Conservation (phyloP, 2,888 invertebrate species). For the Eilema sororculum region DNA sequence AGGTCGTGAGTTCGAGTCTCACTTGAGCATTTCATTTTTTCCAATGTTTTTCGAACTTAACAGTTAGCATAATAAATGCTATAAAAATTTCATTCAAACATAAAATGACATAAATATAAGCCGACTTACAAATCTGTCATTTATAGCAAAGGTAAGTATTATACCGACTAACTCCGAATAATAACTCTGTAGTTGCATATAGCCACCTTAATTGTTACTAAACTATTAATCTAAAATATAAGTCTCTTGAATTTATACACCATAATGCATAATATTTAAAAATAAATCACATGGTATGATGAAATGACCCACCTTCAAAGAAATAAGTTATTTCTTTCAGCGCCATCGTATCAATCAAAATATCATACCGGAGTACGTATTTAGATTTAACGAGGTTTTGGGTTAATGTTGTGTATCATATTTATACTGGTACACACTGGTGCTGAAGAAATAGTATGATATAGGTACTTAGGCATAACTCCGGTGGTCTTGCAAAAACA, state of each 20-base stretch:
- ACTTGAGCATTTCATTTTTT: too few species aligned
- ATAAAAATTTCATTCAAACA: too few species aligned
- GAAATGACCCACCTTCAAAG: conserved; percentile 23
- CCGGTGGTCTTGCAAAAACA: background rate
- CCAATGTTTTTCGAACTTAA: too few species aligned
- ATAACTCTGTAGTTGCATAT: background rate
- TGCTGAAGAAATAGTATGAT: background rate
- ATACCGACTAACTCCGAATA: background rate
- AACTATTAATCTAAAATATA: conserved; percentile 20
- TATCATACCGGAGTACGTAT: conserved; percentile 11
- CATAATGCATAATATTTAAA: conserved; percentile 13
- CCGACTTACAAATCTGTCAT: background rate
- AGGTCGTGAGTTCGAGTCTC: too few species aligned
- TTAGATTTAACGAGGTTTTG: background rate
- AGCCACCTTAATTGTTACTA: too few species aligned
- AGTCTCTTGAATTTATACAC: conserved; percentile 11
- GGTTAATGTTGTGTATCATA: conserved; percentile 12
- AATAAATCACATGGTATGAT: conserved; percentile 14
- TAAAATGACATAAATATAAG: conserved; percentile 3
- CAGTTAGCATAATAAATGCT: too few species aligned
- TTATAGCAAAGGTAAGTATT: background rate
- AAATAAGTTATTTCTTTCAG: conserved; percentile 18
- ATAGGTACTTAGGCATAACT: too few species aligned
- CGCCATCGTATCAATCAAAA: conserved; percentile 21
- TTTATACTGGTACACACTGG: background rate